Conservation (phyloP, 2,888 invertebrate species). For the Torymus auratus region DNA sequence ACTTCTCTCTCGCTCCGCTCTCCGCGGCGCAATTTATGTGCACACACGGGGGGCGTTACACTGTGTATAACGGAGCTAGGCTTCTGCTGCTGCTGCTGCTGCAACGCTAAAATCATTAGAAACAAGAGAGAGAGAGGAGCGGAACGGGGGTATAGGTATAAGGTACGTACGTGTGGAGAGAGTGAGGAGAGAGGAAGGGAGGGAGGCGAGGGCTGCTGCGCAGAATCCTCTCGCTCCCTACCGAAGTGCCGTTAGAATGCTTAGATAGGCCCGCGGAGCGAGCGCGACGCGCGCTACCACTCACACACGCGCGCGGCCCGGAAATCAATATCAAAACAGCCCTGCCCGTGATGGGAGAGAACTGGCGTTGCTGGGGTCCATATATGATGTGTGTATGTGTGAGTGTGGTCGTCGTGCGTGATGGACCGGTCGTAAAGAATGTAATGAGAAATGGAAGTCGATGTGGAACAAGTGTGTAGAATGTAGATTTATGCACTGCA, state of each 20-base stretch:
- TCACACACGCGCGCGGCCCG: constrained; percentile 54
- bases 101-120: constrained; percentile 74
- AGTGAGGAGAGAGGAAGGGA: background rate
- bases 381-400: too few relatives aligned
- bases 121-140: constrained; percentile 63
- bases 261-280: constrained; percentile 67
- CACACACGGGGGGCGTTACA: constrained; percentile 51
- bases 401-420: too few relatives aligned
- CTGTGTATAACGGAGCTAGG: constrained; percentile 61
- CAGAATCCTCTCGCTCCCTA: constrained; percentile 69
- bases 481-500: too few relatives aligned
- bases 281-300: background rate
- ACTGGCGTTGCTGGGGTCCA: too few relatives aligned
- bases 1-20: constrained; percentile 13
- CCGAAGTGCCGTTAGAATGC: constrained; percentile 69
- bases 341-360: constrained; percentile 4
- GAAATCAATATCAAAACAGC: constrained; percentile 75
- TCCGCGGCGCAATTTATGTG: constrained; percentile 51
- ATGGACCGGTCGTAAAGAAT: too few relatives aligned
- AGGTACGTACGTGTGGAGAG: background rate
- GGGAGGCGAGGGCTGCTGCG: constrained; percentile 62
- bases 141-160: too few relatives aligned
- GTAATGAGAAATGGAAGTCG: too few relatives aligned
- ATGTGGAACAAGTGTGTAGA: too few relatives aligned
- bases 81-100: background rate